These are phyloP conservation scores for Platorchestia sp. DNA, from an alignment of 1,140 invertebrate species.

Conservation along the genomic window DNA sequence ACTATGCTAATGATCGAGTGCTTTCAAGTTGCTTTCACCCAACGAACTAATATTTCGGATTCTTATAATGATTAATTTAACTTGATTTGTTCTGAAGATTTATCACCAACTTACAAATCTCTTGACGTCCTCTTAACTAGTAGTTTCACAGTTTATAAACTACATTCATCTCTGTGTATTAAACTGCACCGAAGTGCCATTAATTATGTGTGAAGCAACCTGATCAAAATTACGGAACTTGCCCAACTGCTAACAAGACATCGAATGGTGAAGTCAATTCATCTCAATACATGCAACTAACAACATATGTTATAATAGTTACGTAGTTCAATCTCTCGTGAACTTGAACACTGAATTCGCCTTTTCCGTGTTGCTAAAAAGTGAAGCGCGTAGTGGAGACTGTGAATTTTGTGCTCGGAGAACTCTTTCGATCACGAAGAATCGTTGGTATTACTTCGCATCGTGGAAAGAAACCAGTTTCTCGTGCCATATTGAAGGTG, in stretches of 20 bases:
- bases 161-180: constrained; percentile 31
- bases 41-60: background rate
- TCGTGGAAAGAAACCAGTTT: background rate
- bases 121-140: constrained; percentile 6
- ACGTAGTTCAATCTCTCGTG: background rate
- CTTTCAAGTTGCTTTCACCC: background rate
- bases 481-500: constrained; percentile 32
- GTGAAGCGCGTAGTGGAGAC: background rate
- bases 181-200: constrained; percentile 39
- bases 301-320: background rate
- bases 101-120: background rate
- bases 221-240: background rate
- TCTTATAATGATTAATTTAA: background rate
- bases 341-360: background rate
- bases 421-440: background rate
- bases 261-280: background rate
- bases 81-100: background rate
- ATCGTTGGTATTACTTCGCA: background rate
- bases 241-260: background rate
- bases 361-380: constrained; percentile 1
- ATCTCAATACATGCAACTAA: background rate
- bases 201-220: constrained; percentile 9
- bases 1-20: background rate
- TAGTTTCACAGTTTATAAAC: background rate
- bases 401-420: background rate